phyloP scores from a whole-genome alignment of 2,797 vertebrate genomes.

The Antrozous pallidus region DNA sequence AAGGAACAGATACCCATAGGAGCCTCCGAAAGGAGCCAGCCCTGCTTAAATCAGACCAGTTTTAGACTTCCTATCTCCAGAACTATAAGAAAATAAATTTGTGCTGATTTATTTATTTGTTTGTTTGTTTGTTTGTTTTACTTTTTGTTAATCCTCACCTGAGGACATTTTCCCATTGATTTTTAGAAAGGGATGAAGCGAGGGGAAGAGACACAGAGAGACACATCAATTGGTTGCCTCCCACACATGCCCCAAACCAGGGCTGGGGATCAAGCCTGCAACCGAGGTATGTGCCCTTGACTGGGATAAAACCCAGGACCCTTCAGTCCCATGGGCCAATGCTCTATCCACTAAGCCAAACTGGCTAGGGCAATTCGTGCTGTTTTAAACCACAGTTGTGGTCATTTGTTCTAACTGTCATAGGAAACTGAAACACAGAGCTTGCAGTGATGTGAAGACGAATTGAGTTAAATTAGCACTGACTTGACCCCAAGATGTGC shows the following conservation, averaged over 20 bases:
- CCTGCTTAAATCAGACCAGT: not conserved
- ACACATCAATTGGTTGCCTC: too few species aligned
- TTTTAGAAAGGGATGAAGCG: too few species aligned
- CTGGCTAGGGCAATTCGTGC: not conserved
- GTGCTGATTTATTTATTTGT: not conserved
- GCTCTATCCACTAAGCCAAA: not conserved
- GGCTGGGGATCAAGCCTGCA: too few species aligned
- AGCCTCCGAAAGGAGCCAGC: not conserved
- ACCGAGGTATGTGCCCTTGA: too few species aligned
- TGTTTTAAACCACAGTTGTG: not conserved
- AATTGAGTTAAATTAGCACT: not conserved
- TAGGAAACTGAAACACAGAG: not conserved
- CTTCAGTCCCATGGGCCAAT: too few species aligned
- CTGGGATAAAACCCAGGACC: too few species aligned
- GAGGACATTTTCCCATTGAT: too few species aligned
- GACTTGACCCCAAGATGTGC: not conserved
- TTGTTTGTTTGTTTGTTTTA: not conserved
- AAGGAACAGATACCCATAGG: not conserved
- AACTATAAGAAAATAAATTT: not conserved
- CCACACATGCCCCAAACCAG: too few species aligned
- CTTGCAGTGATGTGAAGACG: not conserved
- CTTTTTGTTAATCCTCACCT: too few species aligned
- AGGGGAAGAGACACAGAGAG: too few species aligned
- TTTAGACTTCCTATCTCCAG: not conserved
- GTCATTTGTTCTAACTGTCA: not conserved